A percentile compares a stretch with the other conserved stretches of the same genome.
phyloP scores from a whole-genome alignment of 2,797 vertebrate genomes.

The Rhabdophis nuchalis region DNA sequence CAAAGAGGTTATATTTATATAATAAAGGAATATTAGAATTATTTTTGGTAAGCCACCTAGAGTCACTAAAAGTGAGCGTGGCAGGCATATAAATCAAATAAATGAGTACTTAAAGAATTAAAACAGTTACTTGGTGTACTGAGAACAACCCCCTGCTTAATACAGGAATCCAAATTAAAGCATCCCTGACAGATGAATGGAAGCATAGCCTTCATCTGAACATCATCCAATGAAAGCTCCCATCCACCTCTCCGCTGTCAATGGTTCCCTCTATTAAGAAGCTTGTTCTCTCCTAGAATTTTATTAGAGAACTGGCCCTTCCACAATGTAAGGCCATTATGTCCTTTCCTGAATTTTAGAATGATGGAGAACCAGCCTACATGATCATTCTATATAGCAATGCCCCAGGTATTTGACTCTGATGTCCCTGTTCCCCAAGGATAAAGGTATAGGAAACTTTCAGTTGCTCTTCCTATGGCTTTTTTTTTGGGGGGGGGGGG shows the following conservation, averaged over 20 bases:
- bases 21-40: neutral
- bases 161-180: neutral
- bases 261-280: neutral
- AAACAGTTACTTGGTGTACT: neutral
- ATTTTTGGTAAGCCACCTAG: neutral
- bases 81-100: neutral
- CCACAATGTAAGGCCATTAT: neutral
- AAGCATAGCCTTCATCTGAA: neutral
- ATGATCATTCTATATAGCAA: neutral
- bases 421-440: neutral
- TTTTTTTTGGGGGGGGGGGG: neutral
- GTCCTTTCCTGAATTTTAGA: neutral
- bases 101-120: neutral
- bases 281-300: neutral
- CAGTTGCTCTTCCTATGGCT: neutral
- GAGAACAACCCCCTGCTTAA: neutral
- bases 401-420: neutral
- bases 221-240: neutral
- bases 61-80: neutral
- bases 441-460: neutral
- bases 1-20: neutral
- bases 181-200: neutral
- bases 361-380: neutral
- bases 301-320: neutral
- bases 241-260: neutral